These are phyloP conservation scores for Paguma larvata DNA, from an alignment of 2,797 vertebrate genomes.

Conservation along the genomic window DNA sequence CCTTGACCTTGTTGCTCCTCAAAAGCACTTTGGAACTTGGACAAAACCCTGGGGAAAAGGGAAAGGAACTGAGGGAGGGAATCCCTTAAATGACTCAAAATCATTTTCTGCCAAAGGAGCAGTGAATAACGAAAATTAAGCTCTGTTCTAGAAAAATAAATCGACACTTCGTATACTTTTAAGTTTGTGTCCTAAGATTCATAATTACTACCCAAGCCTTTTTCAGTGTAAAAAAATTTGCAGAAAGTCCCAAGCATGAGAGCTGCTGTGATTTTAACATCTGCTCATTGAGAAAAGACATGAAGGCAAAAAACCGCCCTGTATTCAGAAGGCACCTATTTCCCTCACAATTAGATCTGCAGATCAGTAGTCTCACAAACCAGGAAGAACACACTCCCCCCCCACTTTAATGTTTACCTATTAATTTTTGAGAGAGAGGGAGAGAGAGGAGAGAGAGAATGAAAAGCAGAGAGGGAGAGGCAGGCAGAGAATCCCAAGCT, in stretches of 20 bases:
- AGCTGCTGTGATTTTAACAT: background rate
- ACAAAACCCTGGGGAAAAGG: background rate
- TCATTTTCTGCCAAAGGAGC: background rate
- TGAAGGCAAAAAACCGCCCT: background rate
- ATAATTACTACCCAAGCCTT: background rate
- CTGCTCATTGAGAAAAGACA: background rate
- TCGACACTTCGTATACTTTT: background rate
- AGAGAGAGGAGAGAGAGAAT: too few species aligned
- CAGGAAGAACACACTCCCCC: background rate
- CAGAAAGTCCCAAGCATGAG: background rate
- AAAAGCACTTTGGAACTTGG: background rate
- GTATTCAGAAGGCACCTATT: background rate
- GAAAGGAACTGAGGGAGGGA: background rate
- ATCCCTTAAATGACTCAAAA: background rate
- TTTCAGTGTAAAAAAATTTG: background rate
- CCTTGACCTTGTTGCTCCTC: background rate
- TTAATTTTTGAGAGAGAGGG: too few species aligned
- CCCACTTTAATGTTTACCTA: too few species aligned
- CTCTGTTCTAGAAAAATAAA: conserved; percentile 32
- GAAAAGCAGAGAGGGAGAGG: too few species aligned
- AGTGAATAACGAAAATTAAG: background rate
- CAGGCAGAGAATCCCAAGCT: too few species aligned
- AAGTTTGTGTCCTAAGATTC: background rate
- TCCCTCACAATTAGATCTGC: too few species aligned
- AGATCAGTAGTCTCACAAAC: background rate